Base-by-base conservation (phyloP, 30 jellyfish, hydroid and myxozoan genomes). In the Pelagia noctiluca region DNA sequence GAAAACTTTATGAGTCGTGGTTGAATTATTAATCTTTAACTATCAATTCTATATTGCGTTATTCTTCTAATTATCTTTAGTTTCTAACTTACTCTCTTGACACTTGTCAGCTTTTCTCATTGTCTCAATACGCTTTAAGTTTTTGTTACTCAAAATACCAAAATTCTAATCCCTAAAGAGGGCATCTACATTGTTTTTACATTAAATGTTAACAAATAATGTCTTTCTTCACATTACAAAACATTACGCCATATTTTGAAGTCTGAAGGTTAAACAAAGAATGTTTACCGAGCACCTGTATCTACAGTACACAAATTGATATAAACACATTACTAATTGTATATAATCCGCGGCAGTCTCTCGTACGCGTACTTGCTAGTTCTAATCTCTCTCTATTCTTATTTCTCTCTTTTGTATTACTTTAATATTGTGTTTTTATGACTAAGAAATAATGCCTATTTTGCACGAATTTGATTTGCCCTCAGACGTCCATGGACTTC, bases 401-500 rank as follows among this genome's bases (percentile, higher is more conserved):
- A n/a, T n/a, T n/a, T n/a, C n/a, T n/a, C n/a, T n/a, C n/a, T n/a
- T 54, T n/a, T n/a, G n/a, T n/a, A n/a, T n/a, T n/a, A n/a, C n/a
- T n/a, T n/a, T n/a, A n/a, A n/a, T n/a, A n/a, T n/a, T n/a, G n/a
- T n/a, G n/a, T n/a, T n/a, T n/a, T n/a, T n/a, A n/a, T n/a, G n/a
- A n/a, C n/a, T n/a, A 54, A 54, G 10, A 29, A n/a, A n/a, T 54
- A 7, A 54, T 54, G 71, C 25, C 71, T 54, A 54, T 18, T 54
- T 33, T 54, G 71, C 71, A 54, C 25, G 71, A 54, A 18, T 54
- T 33, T 54, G 71, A 29, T 18, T 54, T 54, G 71, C 71, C 23
- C 71, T 54, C 71, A 54, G 21, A n/a, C 25, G 25, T 54, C 71
- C 21, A 54, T 54, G 71, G 71, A 54, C 71, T 54, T 54, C 71